Conservation (phyloP, 35 echinoderm and acorn worm genomes). For the Eucidaris tribuloides region DNA sequence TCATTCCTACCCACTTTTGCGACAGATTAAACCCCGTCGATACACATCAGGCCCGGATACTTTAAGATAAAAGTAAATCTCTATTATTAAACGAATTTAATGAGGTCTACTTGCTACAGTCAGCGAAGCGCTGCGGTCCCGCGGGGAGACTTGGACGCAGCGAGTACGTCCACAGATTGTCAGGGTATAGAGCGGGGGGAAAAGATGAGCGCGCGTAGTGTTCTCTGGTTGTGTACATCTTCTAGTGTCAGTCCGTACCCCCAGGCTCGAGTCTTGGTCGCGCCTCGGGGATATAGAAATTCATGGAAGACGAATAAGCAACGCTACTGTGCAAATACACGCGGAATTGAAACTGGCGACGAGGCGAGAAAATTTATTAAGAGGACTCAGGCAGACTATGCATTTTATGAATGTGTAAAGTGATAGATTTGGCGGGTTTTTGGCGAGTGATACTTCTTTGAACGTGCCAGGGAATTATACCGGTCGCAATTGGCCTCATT, state of each 20-base stretch:
- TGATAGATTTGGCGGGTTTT: conserved; percentile 36
- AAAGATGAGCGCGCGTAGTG: not conserved
- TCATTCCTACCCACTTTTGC: not conserved
- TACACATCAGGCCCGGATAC: conserved; percentile 14
- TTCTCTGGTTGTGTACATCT: not conserved
- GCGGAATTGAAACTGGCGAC: conserved; percentile 26
- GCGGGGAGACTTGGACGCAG: not conserved
- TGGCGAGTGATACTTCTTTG: conserved; percentile 24
- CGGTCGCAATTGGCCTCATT: conserved; percentile 23
- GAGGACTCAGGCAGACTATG: conserved; percentile 33
- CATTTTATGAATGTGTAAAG: conserved; percentile 39
- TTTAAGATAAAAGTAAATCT: conserved; percentile 4
- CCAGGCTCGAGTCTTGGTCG: not conserved
- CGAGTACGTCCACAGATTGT: not conserved
- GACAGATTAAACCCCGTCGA: conserved; percentile 12
- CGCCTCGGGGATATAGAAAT: not conserved
- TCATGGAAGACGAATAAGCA: not conserved
- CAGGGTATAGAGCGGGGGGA: not conserved
- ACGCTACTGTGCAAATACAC: conserved; percentile 35
- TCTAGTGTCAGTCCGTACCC: not conserved
- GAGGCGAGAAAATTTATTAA: conserved; percentile 41
- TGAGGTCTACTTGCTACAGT: not conserved
- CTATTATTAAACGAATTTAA: conserved; percentile 27
- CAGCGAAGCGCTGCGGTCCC: not conserved
- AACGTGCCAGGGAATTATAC: conserved; percentile 24